Percentiles rank a stretch among this genome's conserved stretches.
Conservation (phyloP, 2,113 vertebrate genomes). For the Pollimyrus isidori region DNA sequence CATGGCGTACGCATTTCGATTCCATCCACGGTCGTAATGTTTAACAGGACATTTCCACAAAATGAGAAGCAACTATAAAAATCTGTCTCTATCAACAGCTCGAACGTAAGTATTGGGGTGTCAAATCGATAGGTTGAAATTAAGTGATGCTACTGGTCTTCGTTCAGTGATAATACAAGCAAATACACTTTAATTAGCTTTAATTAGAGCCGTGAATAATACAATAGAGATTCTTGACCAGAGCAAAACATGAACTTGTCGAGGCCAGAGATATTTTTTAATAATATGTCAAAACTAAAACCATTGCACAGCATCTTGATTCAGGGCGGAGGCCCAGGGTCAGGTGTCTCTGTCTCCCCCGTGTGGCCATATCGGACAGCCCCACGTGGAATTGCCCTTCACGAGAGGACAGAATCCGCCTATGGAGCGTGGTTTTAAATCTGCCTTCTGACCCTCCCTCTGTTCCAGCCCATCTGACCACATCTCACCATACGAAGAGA, state of each 20-base stretch:
- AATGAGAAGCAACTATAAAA: background rate
- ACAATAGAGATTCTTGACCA: background rate
- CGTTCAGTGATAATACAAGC: background rate
- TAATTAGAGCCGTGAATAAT: background rate
- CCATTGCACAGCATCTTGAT: background rate
- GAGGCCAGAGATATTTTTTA: conserved; percentile 21
- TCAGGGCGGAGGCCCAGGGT: conserved; percentile 28
- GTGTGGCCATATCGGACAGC: conserved; percentile 31
- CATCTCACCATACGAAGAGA: background rate
- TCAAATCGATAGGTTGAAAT: background rate
- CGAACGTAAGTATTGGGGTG: background rate
- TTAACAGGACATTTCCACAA: background rate
- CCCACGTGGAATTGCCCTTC: conserved; percentile 39
- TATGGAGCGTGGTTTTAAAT: background rate
- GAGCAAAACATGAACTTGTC: background rate
- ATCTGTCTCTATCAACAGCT: background rate
- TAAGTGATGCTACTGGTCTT: background rate
- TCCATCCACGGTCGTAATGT: background rate
- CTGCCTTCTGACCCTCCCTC: background rate
- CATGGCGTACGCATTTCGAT: background rate
- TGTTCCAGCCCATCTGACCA: background rate
- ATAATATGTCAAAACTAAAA: conserved; percentile 5
- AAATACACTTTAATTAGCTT: background rate
- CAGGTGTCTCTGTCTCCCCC: background rate
- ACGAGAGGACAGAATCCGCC: conserved; percentile 1